Evolutionary conservation across 2,888 invertebrate genomes (phyloP).

Genomic region (Athalia circularis): DNA sequence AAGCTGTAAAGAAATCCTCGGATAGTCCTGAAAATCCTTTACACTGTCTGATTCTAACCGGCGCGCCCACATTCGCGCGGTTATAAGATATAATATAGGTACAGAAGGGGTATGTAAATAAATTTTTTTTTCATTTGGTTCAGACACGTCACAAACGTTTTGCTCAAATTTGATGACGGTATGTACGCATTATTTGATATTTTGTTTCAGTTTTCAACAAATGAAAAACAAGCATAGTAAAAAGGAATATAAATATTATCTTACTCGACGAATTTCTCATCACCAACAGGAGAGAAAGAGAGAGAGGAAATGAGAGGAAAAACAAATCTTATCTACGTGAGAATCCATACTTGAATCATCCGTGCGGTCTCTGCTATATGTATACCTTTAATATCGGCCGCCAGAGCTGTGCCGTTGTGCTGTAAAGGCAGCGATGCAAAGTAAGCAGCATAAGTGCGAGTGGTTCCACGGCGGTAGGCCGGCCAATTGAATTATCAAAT

Average conservation of each 20-base stretch:
- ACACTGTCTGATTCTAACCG: constrained; percentile 2
- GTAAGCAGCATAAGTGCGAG: constrained; percentile 40
- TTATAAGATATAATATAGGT: no score
- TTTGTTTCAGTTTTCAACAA: background rate
- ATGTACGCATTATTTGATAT: background rate
- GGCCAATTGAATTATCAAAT: constrained; percentile 67
- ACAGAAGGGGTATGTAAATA: no score
- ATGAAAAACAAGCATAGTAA: no score
- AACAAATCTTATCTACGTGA: no score
- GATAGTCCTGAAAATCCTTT: constrained; percentile 19
- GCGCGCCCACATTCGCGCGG: constrained; percentile 16
- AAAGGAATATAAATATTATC: no score
- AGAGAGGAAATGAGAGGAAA: background rate
- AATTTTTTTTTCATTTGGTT: constrained; percentile 8
- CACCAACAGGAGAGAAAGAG: background rate
- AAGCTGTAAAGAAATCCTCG: constrained; percentile 32
- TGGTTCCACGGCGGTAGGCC: constrained; percentile 51
- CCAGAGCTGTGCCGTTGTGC: no score
- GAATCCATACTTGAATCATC: no score
- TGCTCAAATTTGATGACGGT: constrained; percentile 26
- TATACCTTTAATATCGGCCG: no score
- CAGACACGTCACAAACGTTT: constrained; percentile 31
- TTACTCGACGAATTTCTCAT: no score
- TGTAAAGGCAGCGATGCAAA: constrained; percentile 26
- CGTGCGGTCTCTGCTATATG: no score